A percentile compares a stretch with the other conserved stretches of the same genome.
phyloP scores from a whole-genome alignment of 2,113 vertebrate genomes.

The Aix galericulata region DNA sequence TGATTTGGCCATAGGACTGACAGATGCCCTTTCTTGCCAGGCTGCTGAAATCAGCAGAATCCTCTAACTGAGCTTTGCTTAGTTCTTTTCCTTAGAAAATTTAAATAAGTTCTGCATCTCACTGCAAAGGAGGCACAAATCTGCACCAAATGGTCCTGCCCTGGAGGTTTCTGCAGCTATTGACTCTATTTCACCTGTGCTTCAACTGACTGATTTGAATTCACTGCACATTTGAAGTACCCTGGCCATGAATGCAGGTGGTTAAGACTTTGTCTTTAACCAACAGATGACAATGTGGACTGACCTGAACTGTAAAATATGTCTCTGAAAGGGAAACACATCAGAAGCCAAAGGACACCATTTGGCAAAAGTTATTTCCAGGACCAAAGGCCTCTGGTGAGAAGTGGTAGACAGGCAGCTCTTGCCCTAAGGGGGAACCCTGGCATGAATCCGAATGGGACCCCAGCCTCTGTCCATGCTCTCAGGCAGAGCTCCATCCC shows the following conservation, averaged over 20 bases:
- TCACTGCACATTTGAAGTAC: not conserved
- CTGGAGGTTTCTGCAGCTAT: not conserved
- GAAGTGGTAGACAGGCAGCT: not conserved
- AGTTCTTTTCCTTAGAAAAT: not conserved
- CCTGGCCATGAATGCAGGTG: not conserved
- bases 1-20: not conserved
- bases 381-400: not conserved
- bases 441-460: not conserved
- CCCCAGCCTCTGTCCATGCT: not conserved
- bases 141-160: not conserved
- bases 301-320: not conserved
- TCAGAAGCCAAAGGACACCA: not conserved
- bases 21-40: not conserved
- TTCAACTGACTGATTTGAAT: not conserved
- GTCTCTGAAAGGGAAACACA: not conserved
- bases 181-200: not conserved
- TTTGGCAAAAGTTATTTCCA: not conserved
- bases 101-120: not conserved
- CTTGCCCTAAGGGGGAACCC: accelerated
- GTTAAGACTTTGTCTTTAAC: not conserved
- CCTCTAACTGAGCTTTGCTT: not conserved
- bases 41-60: not conserved
- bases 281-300: not conserved
- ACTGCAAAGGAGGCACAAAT: not conserved
- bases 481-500: not conserved